Evolutionary conservation across 2,888 invertebrate genomes (phyloP), one percentile per base, ranked within the genome.

Genomic region (Sarcophaga carnaria): DNA sequence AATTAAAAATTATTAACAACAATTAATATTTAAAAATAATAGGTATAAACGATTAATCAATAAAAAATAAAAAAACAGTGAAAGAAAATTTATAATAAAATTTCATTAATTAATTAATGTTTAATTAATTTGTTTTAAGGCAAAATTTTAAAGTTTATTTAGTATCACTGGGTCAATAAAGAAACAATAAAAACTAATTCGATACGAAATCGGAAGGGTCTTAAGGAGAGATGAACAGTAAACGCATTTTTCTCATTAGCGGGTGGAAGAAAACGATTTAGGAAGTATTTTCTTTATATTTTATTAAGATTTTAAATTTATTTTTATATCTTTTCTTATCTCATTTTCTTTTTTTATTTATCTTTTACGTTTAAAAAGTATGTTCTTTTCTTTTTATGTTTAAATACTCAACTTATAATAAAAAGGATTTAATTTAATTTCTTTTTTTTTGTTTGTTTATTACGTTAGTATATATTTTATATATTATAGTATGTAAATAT

Each of bases 1-100:
- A 76, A 81, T 75, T 83, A 74, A 84, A 84, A 80, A 66, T 49
- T 78, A 84, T 84, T 81, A 80, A 87, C 78, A 87, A 87, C 87
- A 83, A 80, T 75, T 67, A 71, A 47, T 74, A 67, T 63, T 66
- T 22, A 77, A 75, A 82, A 78, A 64, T 77, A 72, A 66, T 69
- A 63, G 25, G 72, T 59, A 47, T 20, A 64, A 60, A 54, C n/a
- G 70, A 77, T 37, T 70, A 59, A 77, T 54, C 12, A 54, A 14
- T 54, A 49, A 22, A 22, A 47, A 59, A 63, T 25, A 74, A 80
- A 20, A 79, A 27, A 47, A 17, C 22, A 67, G 49, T 71, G 20
- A 71, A 62, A 25, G 14, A 6, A 70, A 59, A 70, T 22, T 17
- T 62, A 4, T 54, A 54, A 47, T 11, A 59, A 27, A 49, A 20